Percentiles rank a stretch among this genome's conserved stretches.
phyloP scores from a whole-genome alignment of 1,140 invertebrate species.

The Papilio polyxenes region DNA sequence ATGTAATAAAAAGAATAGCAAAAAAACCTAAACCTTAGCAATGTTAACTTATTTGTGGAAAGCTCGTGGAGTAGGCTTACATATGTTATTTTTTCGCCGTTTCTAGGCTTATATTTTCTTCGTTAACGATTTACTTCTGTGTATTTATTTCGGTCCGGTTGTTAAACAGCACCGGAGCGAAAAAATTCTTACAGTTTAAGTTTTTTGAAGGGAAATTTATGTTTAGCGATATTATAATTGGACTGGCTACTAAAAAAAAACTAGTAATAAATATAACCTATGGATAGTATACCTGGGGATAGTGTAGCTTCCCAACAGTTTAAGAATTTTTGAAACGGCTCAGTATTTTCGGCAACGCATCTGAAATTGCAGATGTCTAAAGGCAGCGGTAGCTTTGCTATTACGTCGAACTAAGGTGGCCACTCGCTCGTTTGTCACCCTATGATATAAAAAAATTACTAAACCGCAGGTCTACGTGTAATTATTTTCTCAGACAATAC shows the following conservation, averaged over 20 bases:
- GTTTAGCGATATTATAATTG: neutral
- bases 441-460: neutral
- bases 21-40: neutral
- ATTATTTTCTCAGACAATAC: neutral
- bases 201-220: neutral
- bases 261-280: too few relatives aligned
- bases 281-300: too few relatives aligned
- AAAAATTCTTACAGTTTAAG: neutral
- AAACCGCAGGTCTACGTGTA: neutral
- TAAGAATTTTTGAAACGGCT: too few relatives aligned
- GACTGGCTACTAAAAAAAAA: too few relatives aligned
- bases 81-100: neutral
- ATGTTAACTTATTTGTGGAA: neutral
- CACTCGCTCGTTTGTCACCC: too few relatives aligned
- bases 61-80: neutral
- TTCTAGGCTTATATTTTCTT: neutral
- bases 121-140: neutral
- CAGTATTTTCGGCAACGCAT: too few relatives aligned
- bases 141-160: conserved; percentile 13
- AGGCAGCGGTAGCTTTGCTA: too few relatives aligned
- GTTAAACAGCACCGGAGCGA: neutral
- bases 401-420: too few relatives aligned
- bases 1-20: neutral
- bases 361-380: too few relatives aligned
- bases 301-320: too few relatives aligned